Conservation (phyloP, 2,113 vertebrate genomes). For the Xiphias gladius region DNA sequence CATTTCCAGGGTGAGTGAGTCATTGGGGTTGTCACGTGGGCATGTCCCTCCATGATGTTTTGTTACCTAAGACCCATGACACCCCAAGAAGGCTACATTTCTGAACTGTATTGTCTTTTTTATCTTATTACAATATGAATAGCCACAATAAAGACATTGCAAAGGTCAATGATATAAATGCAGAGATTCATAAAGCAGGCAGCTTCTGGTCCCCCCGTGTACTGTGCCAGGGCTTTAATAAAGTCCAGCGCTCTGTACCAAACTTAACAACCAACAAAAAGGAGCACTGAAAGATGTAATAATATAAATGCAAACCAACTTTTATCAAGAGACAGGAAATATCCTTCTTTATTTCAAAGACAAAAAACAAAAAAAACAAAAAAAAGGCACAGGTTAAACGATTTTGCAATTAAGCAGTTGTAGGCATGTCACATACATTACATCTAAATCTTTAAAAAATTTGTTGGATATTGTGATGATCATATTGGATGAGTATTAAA, state of each 20-base stretch:
- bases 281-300: background rate
- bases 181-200: no score
- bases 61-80: conserved; percentile 16
- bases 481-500: no score
- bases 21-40: conserved; percentile 14
- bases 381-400: background rate
- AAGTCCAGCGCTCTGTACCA: background rate
- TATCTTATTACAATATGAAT: conserved; percentile 33
- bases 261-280: background rate
- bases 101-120: conserved; percentile 17
- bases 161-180: conserved; percentile 5
- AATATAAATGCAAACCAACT: background rate
- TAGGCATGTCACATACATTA: no score
- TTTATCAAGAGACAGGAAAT: background rate
- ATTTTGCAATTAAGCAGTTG: no score
- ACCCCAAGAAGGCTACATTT: background rate
- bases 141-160: conserved; percentile 31
- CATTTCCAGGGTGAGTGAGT: conserved; percentile 19
- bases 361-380: background rate
- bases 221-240: no score
- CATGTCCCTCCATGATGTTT: background rate
- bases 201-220: no score
- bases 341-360: background rate
- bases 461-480: no score
- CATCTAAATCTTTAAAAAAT: no score